phyloP scores from a whole-genome alignment of 2,113 vertebrate species.

The Macquaria ambigua region DNA sequence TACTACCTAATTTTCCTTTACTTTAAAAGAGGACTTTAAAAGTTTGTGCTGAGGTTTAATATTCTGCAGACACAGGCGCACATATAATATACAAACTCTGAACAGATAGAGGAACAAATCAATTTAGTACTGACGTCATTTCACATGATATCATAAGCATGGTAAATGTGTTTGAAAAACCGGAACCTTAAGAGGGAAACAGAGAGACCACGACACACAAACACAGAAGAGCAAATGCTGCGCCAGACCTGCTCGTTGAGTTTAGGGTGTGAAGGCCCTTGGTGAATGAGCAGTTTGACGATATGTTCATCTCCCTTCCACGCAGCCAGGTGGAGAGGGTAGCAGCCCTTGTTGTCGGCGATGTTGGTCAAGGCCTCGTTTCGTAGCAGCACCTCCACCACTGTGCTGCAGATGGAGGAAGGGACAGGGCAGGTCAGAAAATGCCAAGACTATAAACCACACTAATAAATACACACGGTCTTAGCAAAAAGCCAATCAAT shows the following conservation, averaged over 20 bases:
- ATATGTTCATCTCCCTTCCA: conserved; percentile 98
- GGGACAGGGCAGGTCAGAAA: conserved; percentile 22
- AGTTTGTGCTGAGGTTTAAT: neutral
- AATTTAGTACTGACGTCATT: neutral
- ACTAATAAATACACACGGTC: conserved; percentile 42
- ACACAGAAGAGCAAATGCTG: neutral
- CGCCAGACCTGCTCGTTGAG: conserved; percentile 96
- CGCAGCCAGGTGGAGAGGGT: conserved; percentile 96
- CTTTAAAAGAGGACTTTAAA: neutral
- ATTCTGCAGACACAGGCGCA: neutral
- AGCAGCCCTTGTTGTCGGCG: conserved; percentile 97
- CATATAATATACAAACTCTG: neutral
- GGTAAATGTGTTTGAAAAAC: neutral
- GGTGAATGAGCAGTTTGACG: conserved; percentile 95
- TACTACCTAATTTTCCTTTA: neutral
- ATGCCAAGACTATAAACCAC: neutral
- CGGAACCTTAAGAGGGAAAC: neutral
- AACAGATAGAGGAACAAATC: neutral
- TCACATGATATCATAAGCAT: neutral
- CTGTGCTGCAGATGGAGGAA: conserved; percentile 85
- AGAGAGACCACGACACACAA: neutral
- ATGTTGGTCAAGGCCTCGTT: conserved; percentile 97
- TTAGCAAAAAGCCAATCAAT: conserved; percentile 53
- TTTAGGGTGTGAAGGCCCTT: conserved; percentile 95
- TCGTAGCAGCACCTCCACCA: conserved; percentile 94